Conservation (phyloP, 2,888 invertebrate genomes). For the Thymelicus lineola region DNA sequence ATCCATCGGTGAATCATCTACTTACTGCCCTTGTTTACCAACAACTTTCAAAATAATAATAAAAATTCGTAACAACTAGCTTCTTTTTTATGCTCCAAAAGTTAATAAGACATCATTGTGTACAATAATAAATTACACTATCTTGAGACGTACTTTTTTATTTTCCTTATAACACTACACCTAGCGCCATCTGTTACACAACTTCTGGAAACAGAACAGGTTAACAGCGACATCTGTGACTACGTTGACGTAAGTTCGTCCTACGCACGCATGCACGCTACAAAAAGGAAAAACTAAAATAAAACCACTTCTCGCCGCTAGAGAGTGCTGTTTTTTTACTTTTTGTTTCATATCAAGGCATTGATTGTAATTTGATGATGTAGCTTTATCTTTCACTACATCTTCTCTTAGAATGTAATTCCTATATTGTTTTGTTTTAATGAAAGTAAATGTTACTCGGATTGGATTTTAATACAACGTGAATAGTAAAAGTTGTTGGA, state of each 20-base stretch:
- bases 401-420: slow-evolving; percentile 6
- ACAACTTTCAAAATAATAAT: no score
- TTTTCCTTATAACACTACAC: not conserved
- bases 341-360: slow-evolving; percentile 47
- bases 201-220: not conserved
- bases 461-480: not conserved
- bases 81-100: no score
- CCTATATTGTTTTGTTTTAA: not conserved
- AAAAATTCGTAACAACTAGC: no score
- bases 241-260: not conserved
- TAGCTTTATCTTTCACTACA: slow-evolving; percentile 22
- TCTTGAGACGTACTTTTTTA: not conserved
- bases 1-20: no score
- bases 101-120: no score
- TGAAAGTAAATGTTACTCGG: slow-evolving; percentile 5
- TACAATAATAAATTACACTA: not conserved
- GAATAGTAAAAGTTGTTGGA: not conserved
- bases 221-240: not conserved
- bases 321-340: slow-evolving; percentile 70
- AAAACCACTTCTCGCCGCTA: slow-evolving; percentile 56
- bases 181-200: not conserved
- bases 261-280: slow-evolving; percentile 6
- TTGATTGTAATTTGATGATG: slow-evolving; percentile 16
- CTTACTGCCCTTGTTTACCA: no score
- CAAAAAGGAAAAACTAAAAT: slow-evolving; percentile 54